Conservation (phyloP, 2,888 invertebrate genomes). For the Agriopis leucophaearia region DNA sequence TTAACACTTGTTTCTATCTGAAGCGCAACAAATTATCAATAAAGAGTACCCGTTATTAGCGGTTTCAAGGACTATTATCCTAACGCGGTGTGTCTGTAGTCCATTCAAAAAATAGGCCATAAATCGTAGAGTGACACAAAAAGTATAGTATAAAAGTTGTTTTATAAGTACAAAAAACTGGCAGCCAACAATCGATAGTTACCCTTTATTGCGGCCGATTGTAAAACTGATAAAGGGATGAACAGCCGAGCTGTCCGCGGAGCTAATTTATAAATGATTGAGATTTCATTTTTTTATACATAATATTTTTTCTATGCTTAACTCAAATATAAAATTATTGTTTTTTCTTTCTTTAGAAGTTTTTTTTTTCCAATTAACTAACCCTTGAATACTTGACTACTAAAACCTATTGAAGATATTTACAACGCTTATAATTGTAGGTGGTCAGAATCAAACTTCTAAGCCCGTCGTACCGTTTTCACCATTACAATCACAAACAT, state of each 20-base stretch:
- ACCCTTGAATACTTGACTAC: no score
- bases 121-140: conserved; percentile 74
- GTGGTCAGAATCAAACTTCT: no score
- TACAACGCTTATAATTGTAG: no score
- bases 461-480: not conserved
- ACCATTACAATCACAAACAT: no score
- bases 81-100: conserved; percentile 61
- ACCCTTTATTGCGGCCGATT: conserved; percentile 83
- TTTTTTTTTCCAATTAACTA: no score
- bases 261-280: conserved; percentile 86
- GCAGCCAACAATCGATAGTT: conserved; percentile 75
- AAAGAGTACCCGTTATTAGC: conserved; percentile 53
- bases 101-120: conserved; percentile 63
- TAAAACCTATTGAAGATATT: no score
- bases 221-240: conserved; percentile 82
- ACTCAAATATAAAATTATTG: not conserved
- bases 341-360: not conserved
- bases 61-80: conserved; percentile 69
- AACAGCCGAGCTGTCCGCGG: conserved; percentile 80
- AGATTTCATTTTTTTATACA: conserved; percentile 73
- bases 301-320: no score
- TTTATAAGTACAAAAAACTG: conserved; percentile 68
- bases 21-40: conserved; percentile 33
- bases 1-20: conserved; percentile 40
- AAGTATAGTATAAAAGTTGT: conserved; percentile 60